phyloP scores from a whole-genome alignment of 1,140 invertebrate species.

The Apis dorsata region DNA sequence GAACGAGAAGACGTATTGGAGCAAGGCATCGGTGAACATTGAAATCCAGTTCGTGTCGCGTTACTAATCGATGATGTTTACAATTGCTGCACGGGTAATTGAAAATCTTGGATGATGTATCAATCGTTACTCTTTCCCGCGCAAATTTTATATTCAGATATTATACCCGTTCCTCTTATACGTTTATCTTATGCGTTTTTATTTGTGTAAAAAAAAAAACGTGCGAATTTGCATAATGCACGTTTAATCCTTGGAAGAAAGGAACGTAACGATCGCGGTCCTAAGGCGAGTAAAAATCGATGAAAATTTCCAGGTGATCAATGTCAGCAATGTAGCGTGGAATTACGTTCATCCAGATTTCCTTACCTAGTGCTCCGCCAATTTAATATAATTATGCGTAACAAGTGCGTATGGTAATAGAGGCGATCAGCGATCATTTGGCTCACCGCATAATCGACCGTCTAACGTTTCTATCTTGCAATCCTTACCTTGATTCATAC shows the following conservation, averaged over 20 bases:
- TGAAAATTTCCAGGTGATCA: slow-evolving; percentile 32
- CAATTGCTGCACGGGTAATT: slow-evolving; percentile 7
- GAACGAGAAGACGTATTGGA: slow-evolving; percentile 31
- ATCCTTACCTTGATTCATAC: slow-evolving; percentile 10
- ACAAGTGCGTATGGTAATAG: slow-evolving; percentile 57
- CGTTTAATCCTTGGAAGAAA: background rate
- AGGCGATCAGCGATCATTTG: slow-evolving; percentile 24
- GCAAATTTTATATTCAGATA: background rate
- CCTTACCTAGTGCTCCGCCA: slow-evolving; percentile 1
- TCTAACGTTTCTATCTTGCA: slow-evolving; percentile 11
- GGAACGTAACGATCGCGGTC: background rate
- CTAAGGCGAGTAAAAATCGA: slow-evolving; percentile 18
- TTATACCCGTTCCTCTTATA: background rate
- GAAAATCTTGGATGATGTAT: background rate
- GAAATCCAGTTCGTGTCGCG: slow-evolving; percentile 12
- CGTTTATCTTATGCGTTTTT: no score
- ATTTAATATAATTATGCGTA: slow-evolving; percentile 62
- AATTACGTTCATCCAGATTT: slow-evolving; percentile 24
- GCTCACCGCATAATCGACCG: slow-evolving; percentile 19
- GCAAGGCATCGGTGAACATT: slow-evolving; percentile 6
- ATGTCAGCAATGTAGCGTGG: slow-evolving; percentile 21
- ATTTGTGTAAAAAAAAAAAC: background rate
- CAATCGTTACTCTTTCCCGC: no score
- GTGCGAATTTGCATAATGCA: background rate
- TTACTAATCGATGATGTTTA: slow-evolving; percentile 35